Conservation (phyloP, 2,113 vertebrate genomes). For the Lepus europaeus region DNA sequence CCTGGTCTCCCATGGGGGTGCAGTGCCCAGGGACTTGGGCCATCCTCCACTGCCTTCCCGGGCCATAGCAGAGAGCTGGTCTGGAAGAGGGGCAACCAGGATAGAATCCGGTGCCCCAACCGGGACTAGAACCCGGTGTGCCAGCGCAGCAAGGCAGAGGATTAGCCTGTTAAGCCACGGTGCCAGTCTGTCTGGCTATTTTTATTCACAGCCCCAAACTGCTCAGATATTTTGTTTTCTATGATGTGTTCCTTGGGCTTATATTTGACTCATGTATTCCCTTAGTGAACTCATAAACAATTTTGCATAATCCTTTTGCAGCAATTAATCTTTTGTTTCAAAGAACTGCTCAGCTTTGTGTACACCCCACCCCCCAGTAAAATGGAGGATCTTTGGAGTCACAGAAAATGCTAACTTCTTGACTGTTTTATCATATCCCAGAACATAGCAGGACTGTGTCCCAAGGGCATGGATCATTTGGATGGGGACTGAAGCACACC, state of each 20-base stretch:
- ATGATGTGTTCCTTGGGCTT: not conserved
- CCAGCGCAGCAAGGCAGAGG: too few relatives aligned
- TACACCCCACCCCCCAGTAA: not conserved
- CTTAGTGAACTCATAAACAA: not conserved
- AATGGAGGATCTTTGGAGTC: not conserved
- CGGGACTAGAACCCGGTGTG: too few relatives aligned
- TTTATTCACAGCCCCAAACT: not conserved
- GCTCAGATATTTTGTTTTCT: conserved; percentile 2
- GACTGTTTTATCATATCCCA: not conserved
- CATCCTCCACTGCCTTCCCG: too few relatives aligned
- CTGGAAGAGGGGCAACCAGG: too few relatives aligned
- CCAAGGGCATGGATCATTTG: not conserved
- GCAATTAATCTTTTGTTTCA: not conserved
- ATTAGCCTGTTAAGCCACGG: too few relatives aligned
- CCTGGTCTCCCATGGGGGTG: too few relatives aligned
- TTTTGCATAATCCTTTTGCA: not conserved
- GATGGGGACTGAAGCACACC: not conserved
- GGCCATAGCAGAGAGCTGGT: too few relatives aligned
- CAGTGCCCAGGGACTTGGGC: too few relatives aligned
- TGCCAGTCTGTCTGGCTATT: not conserved
- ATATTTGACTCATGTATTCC: not conserved
- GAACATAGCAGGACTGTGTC: not conserved
- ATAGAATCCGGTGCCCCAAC: too few relatives aligned
- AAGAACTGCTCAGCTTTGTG: not conserved
- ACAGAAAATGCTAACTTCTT: not conserved